phyloP scores from a whole-genome alignment of 1,140 invertebrate species.

The Bombus sylvicola region DNA sequence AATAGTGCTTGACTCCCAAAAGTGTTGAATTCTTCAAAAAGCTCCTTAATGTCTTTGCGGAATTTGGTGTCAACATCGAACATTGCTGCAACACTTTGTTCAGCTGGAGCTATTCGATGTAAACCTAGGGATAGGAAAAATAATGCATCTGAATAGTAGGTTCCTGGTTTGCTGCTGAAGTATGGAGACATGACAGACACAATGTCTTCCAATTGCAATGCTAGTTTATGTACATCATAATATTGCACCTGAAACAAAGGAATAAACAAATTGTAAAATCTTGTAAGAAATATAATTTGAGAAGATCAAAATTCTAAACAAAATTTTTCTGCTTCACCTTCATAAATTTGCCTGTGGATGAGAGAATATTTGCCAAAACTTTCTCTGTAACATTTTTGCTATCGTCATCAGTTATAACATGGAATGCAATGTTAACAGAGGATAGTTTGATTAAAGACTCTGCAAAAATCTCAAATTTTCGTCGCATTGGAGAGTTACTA shows the following conservation, averaged over 20 bases:
- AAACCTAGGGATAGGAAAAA: slow-evolving; percentile 92
- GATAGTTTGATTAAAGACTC: slow-evolving; percentile 84
- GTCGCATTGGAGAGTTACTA: slow-evolving; percentile 84
- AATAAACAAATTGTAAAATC: slow-evolving; percentile 34
- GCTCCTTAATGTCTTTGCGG: slow-evolving; percentile 86
- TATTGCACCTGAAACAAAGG: slow-evolving; percentile 82
- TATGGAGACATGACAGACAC: slow-evolving; percentile 88
- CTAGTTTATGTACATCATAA: slow-evolving; percentile 86
- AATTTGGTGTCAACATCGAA: slow-evolving; percentile 93
- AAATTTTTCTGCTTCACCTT: slow-evolving; percentile 68
- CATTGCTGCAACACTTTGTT: slow-evolving; percentile 87
- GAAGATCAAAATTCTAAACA: background rate
- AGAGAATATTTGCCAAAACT: slow-evolving; percentile 82
- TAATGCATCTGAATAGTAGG: slow-evolving; percentile 92
- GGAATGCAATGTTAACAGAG: slow-evolving; percentile 84
- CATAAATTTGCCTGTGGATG: slow-evolving; percentile 78
- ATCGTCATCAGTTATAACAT: slow-evolving; percentile 87
- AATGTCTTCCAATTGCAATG: slow-evolving; percentile 85
- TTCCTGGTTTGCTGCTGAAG: slow-evolving; percentile 90
- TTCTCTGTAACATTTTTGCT: slow-evolving; percentile 86
- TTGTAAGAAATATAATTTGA: background rate
- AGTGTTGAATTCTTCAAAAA: slow-evolving; percentile 88
- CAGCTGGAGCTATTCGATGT: slow-evolving; percentile 86
- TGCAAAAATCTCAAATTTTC: slow-evolving; percentile 85
- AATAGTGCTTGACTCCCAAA: slow-evolving; percentile 86